These are phyloP conservation scores for Ostrea edulis DNA, from an alignment of 1,140 invertebrate genomes.

Conservation along the genomic window DNA sequence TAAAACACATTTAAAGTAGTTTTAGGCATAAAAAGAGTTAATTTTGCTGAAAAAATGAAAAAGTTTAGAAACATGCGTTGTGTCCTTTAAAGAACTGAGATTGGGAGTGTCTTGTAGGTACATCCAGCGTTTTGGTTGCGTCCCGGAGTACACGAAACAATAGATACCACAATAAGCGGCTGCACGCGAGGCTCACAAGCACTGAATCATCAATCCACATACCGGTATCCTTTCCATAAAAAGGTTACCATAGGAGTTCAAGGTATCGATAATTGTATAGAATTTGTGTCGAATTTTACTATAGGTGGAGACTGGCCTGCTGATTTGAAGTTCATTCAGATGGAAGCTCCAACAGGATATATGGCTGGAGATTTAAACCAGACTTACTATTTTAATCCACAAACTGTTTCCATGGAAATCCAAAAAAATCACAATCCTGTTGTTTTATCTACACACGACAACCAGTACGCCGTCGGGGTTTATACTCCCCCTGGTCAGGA, in stretches of 20 bases:
- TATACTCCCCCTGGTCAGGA: constrained; percentile 57
- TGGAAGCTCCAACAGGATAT: constrained; percentile 61
- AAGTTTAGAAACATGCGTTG: too few species aligned
- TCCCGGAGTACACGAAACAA: constrained; percentile 41
- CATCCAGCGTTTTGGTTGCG: constrained; percentile 53
- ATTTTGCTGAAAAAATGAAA: too few species aligned
- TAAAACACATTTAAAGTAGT: too few species aligned
- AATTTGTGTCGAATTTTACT: constrained; percentile 53
- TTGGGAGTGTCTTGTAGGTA: constrained; percentile 21
- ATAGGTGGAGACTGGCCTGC: constrained; percentile 47
- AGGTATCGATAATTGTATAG: constrained; percentile 42
- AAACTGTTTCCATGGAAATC: constrained; percentile 33
- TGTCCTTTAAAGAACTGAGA: too few species aligned
- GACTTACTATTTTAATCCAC: constrained; percentile 46
- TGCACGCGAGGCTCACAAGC: constrained; percentile 22
- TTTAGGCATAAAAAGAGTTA: too few species aligned
- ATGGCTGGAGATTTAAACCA: constrained; percentile 58
- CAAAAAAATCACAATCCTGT: constrained; percentile 43
- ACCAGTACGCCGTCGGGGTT: constrained; percentile 58
- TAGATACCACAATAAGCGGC: too few species aligned
- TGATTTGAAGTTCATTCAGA: constrained; percentile 49
- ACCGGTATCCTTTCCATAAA: constrained; percentile 47
- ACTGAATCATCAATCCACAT: constrained; percentile 42
- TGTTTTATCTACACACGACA: constrained; percentile 54
- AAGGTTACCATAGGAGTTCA: constrained; percentile 48